Evolutionary conservation across 2,888 invertebrate species (phyloP), one percentile per base, ranked within the genome.

Genomic region (Mycogona germanica): DNA sequence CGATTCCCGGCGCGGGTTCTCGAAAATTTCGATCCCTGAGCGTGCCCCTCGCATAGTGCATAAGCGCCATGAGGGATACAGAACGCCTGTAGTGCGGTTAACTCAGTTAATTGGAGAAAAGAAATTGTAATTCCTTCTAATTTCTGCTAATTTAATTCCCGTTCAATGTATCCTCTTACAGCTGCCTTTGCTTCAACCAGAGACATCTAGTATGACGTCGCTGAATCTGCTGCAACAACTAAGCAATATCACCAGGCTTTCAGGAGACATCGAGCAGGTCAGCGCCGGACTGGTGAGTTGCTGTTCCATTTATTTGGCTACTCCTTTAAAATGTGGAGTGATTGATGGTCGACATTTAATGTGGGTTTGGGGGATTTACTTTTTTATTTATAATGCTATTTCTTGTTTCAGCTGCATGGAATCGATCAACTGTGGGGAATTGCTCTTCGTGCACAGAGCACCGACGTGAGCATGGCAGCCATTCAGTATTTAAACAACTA

Each of bases 371-470:
- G 9, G 9, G 9, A 9, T 9, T n/a, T n/a, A 12, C 9, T 32
- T 9, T 12, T 9, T 12, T 12, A 32, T 32, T 32, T 32, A 32
- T 32, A 32, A n/a, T 32, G 35, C n/a, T 45, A 9, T 25, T 45
- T 29, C 35, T 35, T 49, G 41, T 53, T 58, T 6, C 53, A 68
- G 69, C 64, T 67, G n/a, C 64, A 87, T 14, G 91, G 89, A 14
- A 92, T 93, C 86, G 87, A 88, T 69, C 89, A 92, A 63, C 73
- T 93, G 61, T 95, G 93, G 92, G 87, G 87, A 69, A 91, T 95
- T 57, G 93, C 93, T 0, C 73, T 95, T 3, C 75, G 86, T 60
- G 92, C 93, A 2, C 83, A 83, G 61, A 91, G 86, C 67, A 91
- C 91, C 71, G 92, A 93, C 66, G 93, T 95, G 2, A 91, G 91